A percentile compares a stretch with the other conserved stretches of the same genome.
These are phyloP conservation scores for Tholera decimalis DNA, from an alignment of 2,888 invertebrate species.

Conservation along the genomic window DNA sequence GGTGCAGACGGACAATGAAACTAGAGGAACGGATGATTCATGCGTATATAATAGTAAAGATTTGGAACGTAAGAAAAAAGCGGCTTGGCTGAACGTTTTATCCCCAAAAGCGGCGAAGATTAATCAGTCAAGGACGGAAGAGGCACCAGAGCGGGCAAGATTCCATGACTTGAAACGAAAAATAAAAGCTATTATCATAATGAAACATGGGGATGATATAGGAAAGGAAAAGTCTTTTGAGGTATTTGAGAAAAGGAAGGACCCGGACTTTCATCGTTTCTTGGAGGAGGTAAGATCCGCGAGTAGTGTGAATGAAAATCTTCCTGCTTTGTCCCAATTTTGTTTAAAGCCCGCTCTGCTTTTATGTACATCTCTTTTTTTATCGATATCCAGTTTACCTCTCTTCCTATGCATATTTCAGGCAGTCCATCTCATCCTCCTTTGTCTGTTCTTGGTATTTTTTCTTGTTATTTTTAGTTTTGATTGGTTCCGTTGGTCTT, in stretches of 20 bases:
- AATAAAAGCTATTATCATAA: constrained; percentile 27
- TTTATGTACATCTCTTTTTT: no score
- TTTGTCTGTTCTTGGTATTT: no score
- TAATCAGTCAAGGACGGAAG: constrained; percentile 16
- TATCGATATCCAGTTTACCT: no score
- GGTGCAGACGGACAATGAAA: constrained; percentile 35
- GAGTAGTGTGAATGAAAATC: constrained; percentile 13
- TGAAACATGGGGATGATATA: constrained; percentile 17
- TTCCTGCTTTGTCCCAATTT: no score
- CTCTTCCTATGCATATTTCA: no score
- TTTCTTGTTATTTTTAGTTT: no score
- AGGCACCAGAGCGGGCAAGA: constrained; percentile 6
- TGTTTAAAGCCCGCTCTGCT: no score
- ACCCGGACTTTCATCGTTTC: neutral
- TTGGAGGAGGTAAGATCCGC: constrained; percentile 40
- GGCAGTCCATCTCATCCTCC: no score
- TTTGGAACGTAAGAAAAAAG: constrained; percentile 42
- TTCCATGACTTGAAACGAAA: constrained; percentile 23
- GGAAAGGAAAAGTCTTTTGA: neutral
- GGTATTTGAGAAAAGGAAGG: neutral
- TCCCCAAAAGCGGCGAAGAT: constrained; percentile 39
- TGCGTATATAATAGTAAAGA: constrained; percentile 31
- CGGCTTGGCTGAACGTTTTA: constrained; percentile 43
- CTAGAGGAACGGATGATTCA: constrained; percentile 30
- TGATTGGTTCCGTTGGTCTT: no score